Conservation (phyloP, 2,113 vertebrate genomes). For the Colossoma macropomum region DNA sequence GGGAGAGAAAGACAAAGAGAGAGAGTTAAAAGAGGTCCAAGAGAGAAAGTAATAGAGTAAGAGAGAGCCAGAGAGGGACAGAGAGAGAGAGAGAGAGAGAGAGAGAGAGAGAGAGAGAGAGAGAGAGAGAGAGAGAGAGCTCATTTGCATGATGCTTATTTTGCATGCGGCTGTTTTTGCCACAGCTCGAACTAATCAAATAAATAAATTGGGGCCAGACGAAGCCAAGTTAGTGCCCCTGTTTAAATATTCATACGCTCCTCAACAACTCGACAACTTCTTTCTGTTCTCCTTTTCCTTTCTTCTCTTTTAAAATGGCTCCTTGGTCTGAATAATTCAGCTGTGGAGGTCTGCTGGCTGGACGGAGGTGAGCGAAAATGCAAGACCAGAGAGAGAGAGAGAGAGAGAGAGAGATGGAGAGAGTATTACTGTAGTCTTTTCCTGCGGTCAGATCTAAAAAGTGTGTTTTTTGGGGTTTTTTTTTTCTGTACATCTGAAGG, state of each 20-base stretch:
- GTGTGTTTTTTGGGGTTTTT: no score
- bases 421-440: no score
- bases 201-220: slow-evolving; percentile 49
- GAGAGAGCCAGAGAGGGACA: no score
- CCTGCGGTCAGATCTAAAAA: not conserved
- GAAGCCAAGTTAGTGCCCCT: slow-evolving; percentile 42
- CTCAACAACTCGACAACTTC: slow-evolving; percentile 39
- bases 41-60: no score
- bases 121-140: not conserved
- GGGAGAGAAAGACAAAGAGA: not conserved
- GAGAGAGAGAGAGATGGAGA: no score
- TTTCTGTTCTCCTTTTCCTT: slow-evolving; percentile 10
- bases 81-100: not conserved
- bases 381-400: not conserved
- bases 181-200: slow-evolving; percentile 27
- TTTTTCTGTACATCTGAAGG: not conserved
- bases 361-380: not conserved
- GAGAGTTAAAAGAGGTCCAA: not conserved
- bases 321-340: slow-evolving; percentile 67
- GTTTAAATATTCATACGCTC: slow-evolving; percentile 68
- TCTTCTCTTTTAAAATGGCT: slow-evolving; percentile 58
- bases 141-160: slow-evolving; percentile 12
- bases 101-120: not conserved
- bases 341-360: slow-evolving; percentile 14
- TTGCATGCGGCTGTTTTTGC: slow-evolving; percentile 23